Percentiles rank a stretch among this genome's conserved stretches.
These are phyloP conservation scores for Gasterosteus nipponicus DNA, from an alignment of 2,113 vertebrate genomes.

Conservation along the genomic window DNA sequence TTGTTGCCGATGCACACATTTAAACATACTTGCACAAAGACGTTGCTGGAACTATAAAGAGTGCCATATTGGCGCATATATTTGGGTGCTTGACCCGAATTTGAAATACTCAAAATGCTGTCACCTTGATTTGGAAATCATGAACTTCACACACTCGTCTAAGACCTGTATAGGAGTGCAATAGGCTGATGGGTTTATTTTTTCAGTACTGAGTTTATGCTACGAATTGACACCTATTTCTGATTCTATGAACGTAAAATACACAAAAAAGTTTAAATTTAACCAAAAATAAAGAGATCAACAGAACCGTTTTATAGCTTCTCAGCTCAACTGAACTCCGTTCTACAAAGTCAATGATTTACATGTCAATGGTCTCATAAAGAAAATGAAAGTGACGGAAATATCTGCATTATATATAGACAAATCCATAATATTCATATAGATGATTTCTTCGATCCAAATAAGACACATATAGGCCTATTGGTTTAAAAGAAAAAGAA, in stretches of 20 bases:
- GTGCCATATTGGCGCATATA: slow-evolving; percentile 70
- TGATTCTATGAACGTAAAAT: slow-evolving; percentile 80
- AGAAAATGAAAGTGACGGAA: slow-evolving; percentile 78
- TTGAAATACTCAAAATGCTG: slow-evolving; percentile 74
- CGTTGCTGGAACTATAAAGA: slow-evolving; percentile 82
- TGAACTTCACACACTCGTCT: slow-evolving; percentile 67
- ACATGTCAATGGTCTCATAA: slow-evolving; percentile 80
- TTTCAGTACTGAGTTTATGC: slow-evolving; percentile 69
- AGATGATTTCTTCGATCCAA: slow-evolving; percentile 81
- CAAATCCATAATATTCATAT: slow-evolving; percentile 85
- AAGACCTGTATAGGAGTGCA: slow-evolving; percentile 74
- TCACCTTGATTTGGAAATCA: slow-evolving; percentile 76
- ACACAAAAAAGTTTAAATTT: slow-evolving; percentile 68
- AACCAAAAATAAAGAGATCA: slow-evolving; percentile 75
- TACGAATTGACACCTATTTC: slow-evolving; percentile 79
- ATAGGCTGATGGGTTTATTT: slow-evolving; percentile 70
- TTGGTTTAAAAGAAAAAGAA: slow-evolving; percentile 75
- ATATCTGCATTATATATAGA: slow-evolving; percentile 82
- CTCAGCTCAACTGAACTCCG: slow-evolving; percentile 76
- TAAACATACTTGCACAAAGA: slow-evolving; percentile 85
- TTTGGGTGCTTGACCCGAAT: slow-evolving; percentile 69
- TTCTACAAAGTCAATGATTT: slow-evolving; percentile 74
- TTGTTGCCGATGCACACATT: slow-evolving; percentile 83
- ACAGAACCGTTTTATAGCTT: slow-evolving; percentile 74
- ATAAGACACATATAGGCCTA: slow-evolving; percentile 85